A percentile compares a stretch with the other conserved stretches of the same genome.
Conservation (phyloP, 2,113 vertebrate species). For the Oryctolagus cuniculus region DNA sequence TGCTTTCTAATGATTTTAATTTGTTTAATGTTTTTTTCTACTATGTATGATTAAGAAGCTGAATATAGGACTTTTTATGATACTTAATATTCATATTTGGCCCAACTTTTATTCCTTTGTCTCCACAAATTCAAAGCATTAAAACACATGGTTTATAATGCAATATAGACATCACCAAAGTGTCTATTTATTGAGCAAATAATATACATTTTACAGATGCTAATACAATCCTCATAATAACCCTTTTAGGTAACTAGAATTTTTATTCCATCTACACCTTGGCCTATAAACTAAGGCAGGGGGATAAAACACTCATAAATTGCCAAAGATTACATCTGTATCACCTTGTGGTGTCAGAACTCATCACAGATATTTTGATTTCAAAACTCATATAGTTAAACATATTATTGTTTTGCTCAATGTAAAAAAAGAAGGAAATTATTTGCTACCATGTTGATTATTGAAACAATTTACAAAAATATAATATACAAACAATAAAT, state of each 20-base stretch:
- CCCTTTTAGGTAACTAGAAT: background rate
- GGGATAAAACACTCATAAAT: background rate
- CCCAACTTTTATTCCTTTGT: background rate
- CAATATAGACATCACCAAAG: background rate
- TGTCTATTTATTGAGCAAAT: background rate
- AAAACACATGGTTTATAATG: background rate
- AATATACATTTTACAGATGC: background rate
- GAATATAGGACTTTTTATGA: background rate
- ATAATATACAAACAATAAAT: background rate
- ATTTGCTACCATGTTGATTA: background rate
- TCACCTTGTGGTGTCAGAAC: background rate
- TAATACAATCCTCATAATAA: background rate
- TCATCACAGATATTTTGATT: background rate
- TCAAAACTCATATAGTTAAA: background rate
- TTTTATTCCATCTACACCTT: conserved; percentile 36
- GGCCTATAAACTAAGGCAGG: background rate
- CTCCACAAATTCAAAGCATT: background rate
- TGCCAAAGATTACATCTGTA: background rate
- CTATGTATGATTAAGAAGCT: background rate
- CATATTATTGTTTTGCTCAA: background rate
- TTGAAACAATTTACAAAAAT: conserved; percentile 12
- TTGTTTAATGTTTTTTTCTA: background rate
- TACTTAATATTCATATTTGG: background rate
- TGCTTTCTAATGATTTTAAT: background rate
- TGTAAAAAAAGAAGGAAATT: background rate